phyloP scores from a whole-genome alignment of 2,888 invertebrate species.

The Drosophila formosana region DNA sequence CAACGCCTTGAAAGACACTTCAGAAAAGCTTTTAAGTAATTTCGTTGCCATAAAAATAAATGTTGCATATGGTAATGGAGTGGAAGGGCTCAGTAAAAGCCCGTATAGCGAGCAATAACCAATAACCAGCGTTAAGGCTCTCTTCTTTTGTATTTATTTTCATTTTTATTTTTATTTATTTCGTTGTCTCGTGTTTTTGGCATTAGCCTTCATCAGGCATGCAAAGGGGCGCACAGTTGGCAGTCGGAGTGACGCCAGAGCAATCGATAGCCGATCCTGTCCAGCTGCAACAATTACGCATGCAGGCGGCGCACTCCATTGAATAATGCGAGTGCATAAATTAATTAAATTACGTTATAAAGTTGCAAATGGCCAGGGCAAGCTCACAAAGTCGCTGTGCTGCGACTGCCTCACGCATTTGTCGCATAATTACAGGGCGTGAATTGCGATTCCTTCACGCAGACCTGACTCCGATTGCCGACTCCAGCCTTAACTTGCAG shows the following conservation, averaged over 20 bases:
- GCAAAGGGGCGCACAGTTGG: constrained; percentile 45
- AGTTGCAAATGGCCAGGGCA: constrained; percentile 34
- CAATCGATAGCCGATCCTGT: constrained; percentile 58
- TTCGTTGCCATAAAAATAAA: constrained; percentile 47
- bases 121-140: constrained; percentile 23
- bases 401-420: constrained; percentile 65
- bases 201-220: constrained; percentile 53
- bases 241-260: constrained; percentile 63
- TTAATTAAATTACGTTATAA: constrained; percentile 83
- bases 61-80: constrained; percentile 41
- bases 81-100: constrained; percentile 20
- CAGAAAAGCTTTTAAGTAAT: constrained; percentile 51
- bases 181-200: constrained; percentile 27
- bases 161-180: not conserved
- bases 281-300: constrained; percentile 80
- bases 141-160: constrained; percentile 12
- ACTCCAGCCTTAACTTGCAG: not conserved
- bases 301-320: constrained; percentile 83
- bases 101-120: constrained; percentile 29
- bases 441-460: constrained; percentile 58
- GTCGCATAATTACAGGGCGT: constrained; percentile 79
- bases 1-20: constrained; percentile 51
- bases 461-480: constrained; percentile 7
- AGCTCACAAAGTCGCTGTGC: constrained; percentile 9
- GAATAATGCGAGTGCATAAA: constrained; percentile 83